Percentiles rank a stretch among this genome's conserved stretches.
These are phyloP conservation scores for Ctenicera cuprea DNA, from an alignment of 2,888 invertebrate species.

Conservation along the genomic window DNA sequence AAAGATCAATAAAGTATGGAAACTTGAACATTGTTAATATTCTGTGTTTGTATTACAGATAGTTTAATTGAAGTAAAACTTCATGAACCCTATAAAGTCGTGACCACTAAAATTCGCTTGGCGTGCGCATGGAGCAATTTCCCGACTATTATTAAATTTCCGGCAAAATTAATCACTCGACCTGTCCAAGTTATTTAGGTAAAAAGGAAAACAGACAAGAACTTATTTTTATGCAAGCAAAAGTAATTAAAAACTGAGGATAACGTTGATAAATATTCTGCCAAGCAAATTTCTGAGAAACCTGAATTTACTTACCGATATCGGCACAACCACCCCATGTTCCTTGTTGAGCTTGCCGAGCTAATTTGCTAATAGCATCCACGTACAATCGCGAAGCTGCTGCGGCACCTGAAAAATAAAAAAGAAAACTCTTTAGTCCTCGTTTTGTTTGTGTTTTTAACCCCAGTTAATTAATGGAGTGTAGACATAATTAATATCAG, in stretches of 20 bases:
- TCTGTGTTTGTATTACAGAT: too few relatives aligned
- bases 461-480: constrained; percentile 39
- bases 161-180: constrained; percentile 30
- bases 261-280: constrained; percentile 25
- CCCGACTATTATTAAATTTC: constrained; percentile 30
- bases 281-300: neutral
- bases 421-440: constrained; percentile 47
- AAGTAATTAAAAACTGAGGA: constrained; percentile 36
- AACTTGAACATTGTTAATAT: too few relatives aligned
- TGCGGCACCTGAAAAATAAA: constrained; percentile 83
- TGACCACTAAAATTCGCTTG: neutral
- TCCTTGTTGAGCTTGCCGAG: constrained; percentile 92
- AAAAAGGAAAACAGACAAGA: constrained; percentile 15
- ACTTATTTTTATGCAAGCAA: constrained; percentile 25
- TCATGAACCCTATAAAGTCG: neutral
- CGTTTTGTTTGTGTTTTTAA: constrained; percentile 15
- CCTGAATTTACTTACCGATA: constrained; percentile 83
- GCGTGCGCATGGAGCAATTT: neutral
- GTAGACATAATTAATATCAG: constrained; percentile 40
- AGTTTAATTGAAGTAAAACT: too few relatives aligned
- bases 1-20: too few relatives aligned
- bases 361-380: constrained; percentile 91
- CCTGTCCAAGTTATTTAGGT: constrained; percentile 22
- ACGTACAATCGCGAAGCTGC: constrained; percentile 92
- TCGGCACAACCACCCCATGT: constrained; percentile 93